Evolutionary conservation across 2,797 vertebrate species (phyloP), one percentile per base, ranked within the genome.

Genomic region (Oryzias sinensis): DNA sequence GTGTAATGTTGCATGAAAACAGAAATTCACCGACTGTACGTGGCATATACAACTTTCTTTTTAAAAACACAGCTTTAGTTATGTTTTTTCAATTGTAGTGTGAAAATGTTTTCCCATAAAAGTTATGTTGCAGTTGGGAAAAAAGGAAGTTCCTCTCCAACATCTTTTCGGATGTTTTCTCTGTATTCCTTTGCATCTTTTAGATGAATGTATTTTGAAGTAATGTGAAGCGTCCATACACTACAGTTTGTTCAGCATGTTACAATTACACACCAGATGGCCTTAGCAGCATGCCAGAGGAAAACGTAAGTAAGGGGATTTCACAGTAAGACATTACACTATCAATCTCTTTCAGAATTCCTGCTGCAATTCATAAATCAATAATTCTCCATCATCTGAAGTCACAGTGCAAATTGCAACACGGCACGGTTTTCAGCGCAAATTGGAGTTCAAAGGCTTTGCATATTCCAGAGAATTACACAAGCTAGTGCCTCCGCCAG

Each of bases 381-480:
- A 87, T 82, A 74, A 68, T 61, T 56, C 64, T 65, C 59, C 75
- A 59, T 76, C 74, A 76, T 66, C 56, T 50, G 25, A 41, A 59
- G 68, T 62, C 64, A 61, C 70, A 64, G 60, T 45, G 70, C 54
- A 76, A 76, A 80, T 58, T 75, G 77, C 68, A 78, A 65, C 60
- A 59, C 49, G 42, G 64, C 70, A 70, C 44, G 65, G 56, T 75
- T 76, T 62, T 53, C 72, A 54, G 57, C 56, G 62, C 49, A 57
- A 58, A 65, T 62, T 14, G 22, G 67, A 74, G 75, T 84, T 73
- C 75, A 78, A 75, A 77, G 72, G 74, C 67, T 87, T 85, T 79
- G 79, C 71, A 80, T 83, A 81, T 85, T 74, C 55, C 57, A 60
- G 65, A 66, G 73, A 84, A 75, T 81, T 80, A 82, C 68, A 64